Evolutionary conservation across 2,888 invertebrate species (phyloP).

Genomic region (Laspeyria flexula): DNA sequence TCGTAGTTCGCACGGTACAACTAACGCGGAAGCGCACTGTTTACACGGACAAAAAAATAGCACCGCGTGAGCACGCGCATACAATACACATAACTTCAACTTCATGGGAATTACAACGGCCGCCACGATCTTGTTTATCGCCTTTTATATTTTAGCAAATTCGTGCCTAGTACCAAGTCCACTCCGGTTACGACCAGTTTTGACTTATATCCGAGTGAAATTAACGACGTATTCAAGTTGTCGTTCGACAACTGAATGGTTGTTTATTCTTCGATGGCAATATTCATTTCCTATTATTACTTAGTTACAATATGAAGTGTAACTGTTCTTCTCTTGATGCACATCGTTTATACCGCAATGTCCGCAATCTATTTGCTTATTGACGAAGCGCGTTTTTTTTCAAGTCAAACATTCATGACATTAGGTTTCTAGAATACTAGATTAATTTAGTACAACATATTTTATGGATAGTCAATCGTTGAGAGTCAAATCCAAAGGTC

Average conservation of each 20-base stretch:
- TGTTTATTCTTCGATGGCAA: slow-evolving; percentile 29
- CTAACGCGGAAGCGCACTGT: slow-evolving; percentile 72
- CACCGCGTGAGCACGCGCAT: slow-evolving; percentile 60
- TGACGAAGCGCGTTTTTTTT: neutral
- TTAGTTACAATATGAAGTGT: slow-evolving; percentile 21
- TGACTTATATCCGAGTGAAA: slow-evolving; percentile 35
- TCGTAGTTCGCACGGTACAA: slow-evolving; percentile 79
- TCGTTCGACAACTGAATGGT: slow-evolving; percentile 13
- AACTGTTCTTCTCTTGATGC: slow-evolving; percentile 24
- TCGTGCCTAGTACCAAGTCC: slow-evolving; percentile 18
- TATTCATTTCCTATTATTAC: slow-evolving; percentile 26
- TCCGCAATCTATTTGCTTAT: neutral
- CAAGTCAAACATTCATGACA: neutral
- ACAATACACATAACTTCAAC: slow-evolving; percentile 58
- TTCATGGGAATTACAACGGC: slow-evolving; percentile 56
- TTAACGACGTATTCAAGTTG: slow-evolving; percentile 33
- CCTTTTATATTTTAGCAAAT: slow-evolving; percentile 39
- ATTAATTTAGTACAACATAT: slow-evolving; percentile 23
- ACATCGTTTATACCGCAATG: slow-evolving; percentile 12
- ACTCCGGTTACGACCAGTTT: slow-evolving; percentile 29
- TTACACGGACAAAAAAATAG: slow-evolving; percentile 70
- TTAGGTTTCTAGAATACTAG: neutral
- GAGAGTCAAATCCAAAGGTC: slow-evolving; percentile 45
- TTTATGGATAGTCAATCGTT: slow-evolving; percentile 27
- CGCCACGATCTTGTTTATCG: slow-evolving; percentile 32